Base-by-base conservation (phyloP, 2,888 invertebrate species). In the Brachyptera putata region DNA sequence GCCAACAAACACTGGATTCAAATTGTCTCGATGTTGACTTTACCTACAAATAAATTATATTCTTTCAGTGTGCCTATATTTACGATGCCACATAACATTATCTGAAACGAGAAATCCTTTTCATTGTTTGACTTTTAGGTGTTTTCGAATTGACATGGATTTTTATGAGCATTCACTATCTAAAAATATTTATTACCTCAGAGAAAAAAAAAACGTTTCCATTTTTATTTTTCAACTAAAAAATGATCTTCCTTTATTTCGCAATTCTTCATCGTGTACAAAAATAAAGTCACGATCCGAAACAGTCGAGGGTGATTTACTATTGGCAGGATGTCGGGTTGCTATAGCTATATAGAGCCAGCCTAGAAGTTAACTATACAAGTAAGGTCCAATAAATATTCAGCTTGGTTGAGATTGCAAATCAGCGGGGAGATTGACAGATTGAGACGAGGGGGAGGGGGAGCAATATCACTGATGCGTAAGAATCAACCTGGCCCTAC, bases 371-470 rank as follows among this genome's bases (percentile, higher is more conserved):
- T 34, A 53, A 53, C 34, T 36, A 30, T 22, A 34, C 36, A n/a
- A 24, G 14, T 50, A 34, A 53, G 53, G 36, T 36, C 16, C 53
- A 53, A 53, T 53, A 53, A 53, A 53, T 53, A 36, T 53, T 30
- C 57, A 14, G n/a, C 48, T 48, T 57, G 34, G 14, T 36, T 21
- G 57, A 43, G 48, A 57, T 57, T 46, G 43, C 57, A 46, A 43
- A 26, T 34, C 24, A 5, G 24, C 2, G 57, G n/a, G 2, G 36
- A 57, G 57, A 57, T 57, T 57, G 57, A 57, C 57, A 57, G 57
- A 16, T 14, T 7, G 21, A 18, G 36, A 14, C 11, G 26, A 34
- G 26, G 24, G 18, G 30, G 16, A 24, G 26, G n/a, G 9, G 43
- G 18, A 22, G 46, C 24, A 46, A 46, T 46, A 46, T 46, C 46